These are phyloP conservation scores for Chionoecetes opilio DNA, from an alignment of 1,140 invertebrate genomes.

Conservation along the genomic window DNA sequence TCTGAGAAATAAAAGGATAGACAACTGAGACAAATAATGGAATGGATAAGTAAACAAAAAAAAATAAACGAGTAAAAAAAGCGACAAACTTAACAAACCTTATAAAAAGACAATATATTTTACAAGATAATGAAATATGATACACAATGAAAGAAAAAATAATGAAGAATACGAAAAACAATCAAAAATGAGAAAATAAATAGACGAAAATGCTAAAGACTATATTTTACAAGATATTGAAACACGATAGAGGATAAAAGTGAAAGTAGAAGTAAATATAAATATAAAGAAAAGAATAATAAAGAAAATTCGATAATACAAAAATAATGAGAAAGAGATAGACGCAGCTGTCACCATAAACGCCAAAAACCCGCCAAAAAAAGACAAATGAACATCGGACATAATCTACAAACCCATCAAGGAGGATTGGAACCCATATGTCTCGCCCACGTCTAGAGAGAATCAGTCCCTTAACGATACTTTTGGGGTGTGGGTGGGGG, in stretches of 20 bases:
- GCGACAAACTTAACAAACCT: too few relatives aligned
- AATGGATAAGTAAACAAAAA: not conserved
- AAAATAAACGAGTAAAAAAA: not conserved
- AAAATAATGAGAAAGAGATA: too few relatives aligned
- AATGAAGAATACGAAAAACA: too few relatives aligned
- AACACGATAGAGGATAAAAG: too few relatives aligned
- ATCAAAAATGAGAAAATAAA: too few relatives aligned
- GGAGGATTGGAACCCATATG: not conserved
- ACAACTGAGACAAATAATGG: not conserved
- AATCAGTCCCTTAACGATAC: not conserved
- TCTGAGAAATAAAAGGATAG: not conserved
- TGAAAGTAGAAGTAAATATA: too few relatives aligned
- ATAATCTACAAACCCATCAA: not conserved
- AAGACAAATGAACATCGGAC: not conserved
- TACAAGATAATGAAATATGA: too few relatives aligned
- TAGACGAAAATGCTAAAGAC: too few relatives aligned
- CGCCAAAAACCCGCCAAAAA: not conserved
- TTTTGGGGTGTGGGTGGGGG: not conserved
- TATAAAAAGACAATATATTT: too few relatives aligned
- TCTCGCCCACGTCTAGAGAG: not conserved
- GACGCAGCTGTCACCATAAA: not conserved
- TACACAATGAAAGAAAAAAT: too few relatives aligned
- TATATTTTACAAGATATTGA: too few relatives aligned
- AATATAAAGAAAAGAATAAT: too few relatives aligned
- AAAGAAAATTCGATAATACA: not conserved